Evolutionary conservation across 2,888 invertebrate species (phyloP), one percentile per base, ranked within the genome.

Genomic region (Archips crataeganus): DNA sequence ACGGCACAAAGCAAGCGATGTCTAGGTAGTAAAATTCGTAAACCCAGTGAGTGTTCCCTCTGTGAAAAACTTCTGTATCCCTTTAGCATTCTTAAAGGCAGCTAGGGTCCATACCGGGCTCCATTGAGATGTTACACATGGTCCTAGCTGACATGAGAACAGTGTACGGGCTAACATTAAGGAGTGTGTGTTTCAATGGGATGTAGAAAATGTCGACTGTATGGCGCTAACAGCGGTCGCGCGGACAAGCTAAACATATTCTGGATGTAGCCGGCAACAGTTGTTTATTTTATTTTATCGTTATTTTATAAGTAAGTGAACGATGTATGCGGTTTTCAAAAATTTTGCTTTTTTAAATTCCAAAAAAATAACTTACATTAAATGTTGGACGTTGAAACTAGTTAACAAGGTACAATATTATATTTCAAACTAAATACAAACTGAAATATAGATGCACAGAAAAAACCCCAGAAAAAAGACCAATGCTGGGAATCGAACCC

Each of bases 121-220:
- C 82, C 87, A 93, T 93, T 92, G 91, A 93, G 92, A 92, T 88
- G 93, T 93, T 92, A 87, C 85, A 77, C 80, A 80, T 79, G 78
- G 79, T 76, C 77, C 78, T 79, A 75, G 78, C 79, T 90, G 92
- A 91, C 91, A 87, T 85, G 84, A 84, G 86, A 84, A 87, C 85
- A 82, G 84, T 83, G 83, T 81, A 80, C 78, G 80, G 54, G 84
- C 77, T 77, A 73, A 76, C 78, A 78, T 79, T 81, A 82, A 77
- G 80, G 80, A 83, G 81, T 84, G 82, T 83, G 78, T 84, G 84
- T 85, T 88, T 89, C 86, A 89, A 90, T 90, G 59, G 68, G 68
- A 69, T 73, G 73, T 39, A 34, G 62, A 62, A 9, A 47, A 63
- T 47, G 63, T 63, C 63, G 47, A 32, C 47, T 47, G 47, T 47